Percentiles rank a stretch among this genome's conserved stretches.
Conservation (phyloP, 2,888 invertebrate species). For the Drosophila mimetica region DNA sequence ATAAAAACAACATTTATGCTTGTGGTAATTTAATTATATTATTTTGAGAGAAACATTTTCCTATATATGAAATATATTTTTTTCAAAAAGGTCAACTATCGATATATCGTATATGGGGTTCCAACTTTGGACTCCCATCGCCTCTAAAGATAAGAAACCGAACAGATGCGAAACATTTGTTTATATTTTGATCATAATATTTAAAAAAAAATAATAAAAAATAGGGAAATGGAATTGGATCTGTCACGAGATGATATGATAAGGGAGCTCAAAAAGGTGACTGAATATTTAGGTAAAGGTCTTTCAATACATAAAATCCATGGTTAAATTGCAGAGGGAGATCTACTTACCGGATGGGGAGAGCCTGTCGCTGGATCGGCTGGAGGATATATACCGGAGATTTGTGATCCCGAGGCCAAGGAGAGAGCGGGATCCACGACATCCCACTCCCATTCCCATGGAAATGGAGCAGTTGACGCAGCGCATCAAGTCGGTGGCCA, state of each 20-base stretch:
- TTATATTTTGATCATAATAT: not conserved
- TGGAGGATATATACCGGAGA: conserved; percentile 44
- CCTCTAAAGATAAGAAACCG: not conserved
- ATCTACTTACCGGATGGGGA: conserved; percentile 37
- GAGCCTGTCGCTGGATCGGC: conserved; percentile 24
- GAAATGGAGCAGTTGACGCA: conserved; percentile 35
- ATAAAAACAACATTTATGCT: conserved; percentile 7
- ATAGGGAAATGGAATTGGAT: not conserved
- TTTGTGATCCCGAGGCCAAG: conserved; percentile 52
- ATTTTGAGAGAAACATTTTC: too few species aligned
- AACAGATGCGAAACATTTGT: not conserved
- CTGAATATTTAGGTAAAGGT: not conserved
- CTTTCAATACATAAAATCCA: not conserved
- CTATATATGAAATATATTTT: too few species aligned
- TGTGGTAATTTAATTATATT: too few species aligned
- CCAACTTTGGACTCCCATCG: too few species aligned
- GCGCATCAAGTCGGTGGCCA: conserved; percentile 35
- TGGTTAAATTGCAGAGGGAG: conserved; percentile 38
- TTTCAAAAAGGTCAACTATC: not conserved
- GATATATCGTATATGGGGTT: not conserved
- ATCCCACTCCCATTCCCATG: not conserved
- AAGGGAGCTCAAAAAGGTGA: conserved; percentile 1
- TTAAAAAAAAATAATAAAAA: not conserved
- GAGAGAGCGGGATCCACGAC: conserved; percentile 48
- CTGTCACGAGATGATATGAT: not conserved